Evolutionary conservation across 2,113 vertebrate species (phyloP), one percentile per base, ranked within the genome.

Genomic region (Todiramphus chloris): DNA sequence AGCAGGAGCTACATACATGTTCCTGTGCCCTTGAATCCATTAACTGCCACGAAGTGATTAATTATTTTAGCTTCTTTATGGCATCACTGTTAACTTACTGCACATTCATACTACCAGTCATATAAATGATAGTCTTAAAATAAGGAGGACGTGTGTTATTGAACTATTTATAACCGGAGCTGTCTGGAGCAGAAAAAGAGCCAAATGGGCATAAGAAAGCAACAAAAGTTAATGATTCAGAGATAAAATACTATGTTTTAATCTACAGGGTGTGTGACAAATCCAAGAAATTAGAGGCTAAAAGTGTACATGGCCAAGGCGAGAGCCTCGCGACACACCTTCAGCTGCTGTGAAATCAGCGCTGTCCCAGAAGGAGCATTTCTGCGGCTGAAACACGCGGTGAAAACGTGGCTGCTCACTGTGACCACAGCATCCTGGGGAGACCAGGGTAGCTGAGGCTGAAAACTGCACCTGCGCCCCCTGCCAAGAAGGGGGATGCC

Each of bases 21-120:
- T 41, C 39, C 39, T 41, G 39, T 41, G 39, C 39, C 39, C 39
- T 41, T 41, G 39, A 41, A 41, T 41, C 39, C 39, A 41, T 41
- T 41, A 41, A 41, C 39, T 41, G 11, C 39, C 39, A 41, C 39
- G 11, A 11, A 41, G 39, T 41, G 39, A 41, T 41, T 41, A 98
- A 97, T 97, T 98, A 97, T 97, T 98, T 98, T 96, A 98, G 85
- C 90, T 75, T 96, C 94, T 97, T 97, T 98, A 97, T 96, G 88
- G 96, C 89, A 94, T 94, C 96, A 89, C 90, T 90, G 96, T 97
- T 98, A 97, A 97, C 97, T 98, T 96, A 94, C 89, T 95, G 95
- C 96, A 94, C 93, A 91, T 96, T 95, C 95, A 90, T 92, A 97
- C 94, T 97, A 97, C 96, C 90, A 97, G 96, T 96, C 93, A 90